phyloP scores from a whole-genome alignment of 2,113 vertebrate genomes.

The Chitala chitala region DNA sequence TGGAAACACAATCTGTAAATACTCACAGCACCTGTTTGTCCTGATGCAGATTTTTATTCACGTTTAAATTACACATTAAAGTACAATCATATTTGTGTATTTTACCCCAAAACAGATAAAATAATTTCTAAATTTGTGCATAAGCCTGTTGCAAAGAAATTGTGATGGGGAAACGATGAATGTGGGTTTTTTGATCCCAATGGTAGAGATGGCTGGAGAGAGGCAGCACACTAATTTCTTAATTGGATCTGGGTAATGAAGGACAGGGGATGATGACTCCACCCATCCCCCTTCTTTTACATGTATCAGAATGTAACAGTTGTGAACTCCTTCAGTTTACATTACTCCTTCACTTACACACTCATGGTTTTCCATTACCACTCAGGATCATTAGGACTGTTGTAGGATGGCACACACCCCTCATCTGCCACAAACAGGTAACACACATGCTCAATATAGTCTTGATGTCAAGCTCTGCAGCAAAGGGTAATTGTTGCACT shows the following conservation, averaged over 20 bases:
- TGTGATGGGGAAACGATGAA: no score
- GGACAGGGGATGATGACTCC: not conserved
- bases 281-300: not conserved
- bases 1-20: constrained; percentile 32
- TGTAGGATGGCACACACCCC: not conserved
- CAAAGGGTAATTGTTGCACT: not conserved
- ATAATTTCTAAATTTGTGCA: not conserved
- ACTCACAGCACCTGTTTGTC: constrained; percentile 17
- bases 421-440: not conserved
- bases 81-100: not conserved
- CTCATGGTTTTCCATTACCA: no score
- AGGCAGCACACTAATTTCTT: not conserved
- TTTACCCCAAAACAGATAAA: not conserved
- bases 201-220: not conserved
- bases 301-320: not conserved
- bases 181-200: not conserved
- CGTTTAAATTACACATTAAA: not conserved
- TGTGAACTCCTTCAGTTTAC: not conserved
- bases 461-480: no score
- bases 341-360: no score
- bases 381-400: no score
- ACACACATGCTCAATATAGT: not conserved
- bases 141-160: not conserved
- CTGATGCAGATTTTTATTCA: not conserved
- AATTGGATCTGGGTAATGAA: not conserved